Evolutionary conservation across 2,113 vertebrate genomes (phyloP).

Genomic region (Urocynchramus pylzowi): DNA sequence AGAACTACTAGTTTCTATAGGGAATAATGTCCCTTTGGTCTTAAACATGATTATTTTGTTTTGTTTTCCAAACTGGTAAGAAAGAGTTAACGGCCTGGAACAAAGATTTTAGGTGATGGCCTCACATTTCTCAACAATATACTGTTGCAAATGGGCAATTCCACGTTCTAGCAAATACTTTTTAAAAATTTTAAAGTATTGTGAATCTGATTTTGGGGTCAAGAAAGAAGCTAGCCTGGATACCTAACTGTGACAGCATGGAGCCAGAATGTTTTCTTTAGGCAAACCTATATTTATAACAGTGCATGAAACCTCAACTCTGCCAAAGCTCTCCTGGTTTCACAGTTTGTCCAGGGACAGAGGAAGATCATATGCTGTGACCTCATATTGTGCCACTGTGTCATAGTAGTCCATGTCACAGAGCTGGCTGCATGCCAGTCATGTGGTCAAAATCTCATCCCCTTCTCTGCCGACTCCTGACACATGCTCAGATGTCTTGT

Average conservation of each 20-base stretch:
- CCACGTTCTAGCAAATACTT: background rate
- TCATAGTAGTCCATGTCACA: background rate
- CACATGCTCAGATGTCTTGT: background rate
- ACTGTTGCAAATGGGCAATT: background rate
- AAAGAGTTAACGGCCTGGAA: background rate
- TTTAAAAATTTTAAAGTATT: background rate
- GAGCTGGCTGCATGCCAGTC: background rate
- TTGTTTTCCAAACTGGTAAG: background rate
- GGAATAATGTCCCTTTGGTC: background rate
- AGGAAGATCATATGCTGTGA: background rate
- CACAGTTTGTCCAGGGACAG: conserved; percentile 9
- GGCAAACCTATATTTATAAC: conserved; percentile 1
- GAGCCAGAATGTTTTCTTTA: background rate
- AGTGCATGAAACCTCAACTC: background rate
- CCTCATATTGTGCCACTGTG: background rate
- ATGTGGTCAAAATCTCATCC: background rate
- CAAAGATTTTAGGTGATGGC: background rate
- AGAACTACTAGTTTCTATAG: background rate
- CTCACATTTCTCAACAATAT: background rate
- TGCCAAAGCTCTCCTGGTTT: background rate
- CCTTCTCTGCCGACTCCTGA: background rate
- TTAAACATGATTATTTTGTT: background rate
- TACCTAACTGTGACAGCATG: background rate
- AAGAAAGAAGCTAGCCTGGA: background rate
- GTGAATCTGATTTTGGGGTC: background rate